phyloP scores from a whole-genome alignment of 2,888 invertebrate species.

The Azorinus chamasolen region DNA sequence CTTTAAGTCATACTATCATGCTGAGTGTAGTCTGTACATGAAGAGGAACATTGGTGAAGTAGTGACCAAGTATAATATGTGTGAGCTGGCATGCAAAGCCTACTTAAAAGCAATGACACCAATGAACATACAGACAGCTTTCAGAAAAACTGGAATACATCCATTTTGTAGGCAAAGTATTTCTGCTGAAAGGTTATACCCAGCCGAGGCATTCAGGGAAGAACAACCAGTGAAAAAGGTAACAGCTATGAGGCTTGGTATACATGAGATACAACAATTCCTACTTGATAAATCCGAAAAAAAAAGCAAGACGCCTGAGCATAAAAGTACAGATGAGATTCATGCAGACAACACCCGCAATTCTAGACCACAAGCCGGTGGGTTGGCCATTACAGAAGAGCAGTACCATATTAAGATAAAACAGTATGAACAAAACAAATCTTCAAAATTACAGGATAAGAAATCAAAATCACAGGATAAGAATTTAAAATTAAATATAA shows the following conservation, averaged over 20 bases:
- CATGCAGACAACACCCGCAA: not conserved
- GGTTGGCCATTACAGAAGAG: constrained; percentile 5
- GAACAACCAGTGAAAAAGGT: constrained; percentile 6
- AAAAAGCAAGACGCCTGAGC: not conserved
- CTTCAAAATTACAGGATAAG: too few relatives aligned
- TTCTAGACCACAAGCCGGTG: not conserved
- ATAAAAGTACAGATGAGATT: not conserved
- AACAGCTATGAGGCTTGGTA: not conserved
- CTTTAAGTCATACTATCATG: too few relatives aligned
- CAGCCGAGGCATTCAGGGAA: not conserved
- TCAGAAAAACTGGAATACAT: not conserved
- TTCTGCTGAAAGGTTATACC: not conserved
- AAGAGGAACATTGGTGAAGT: too few relatives aligned
- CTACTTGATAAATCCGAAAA: constrained; percentile 4
- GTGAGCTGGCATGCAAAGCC: too few relatives aligned
- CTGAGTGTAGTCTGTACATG: too few relatives aligned
- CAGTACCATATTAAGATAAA: not conserved
- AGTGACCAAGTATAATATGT: too few relatives aligned
- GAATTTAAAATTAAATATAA: too few relatives aligned
- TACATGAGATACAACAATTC: not conserved
- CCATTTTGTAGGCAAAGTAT: not conserved
- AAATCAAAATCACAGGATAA: too few relatives aligned
- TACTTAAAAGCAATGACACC: too few relatives aligned
- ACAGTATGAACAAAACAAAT: constrained; percentile 7
- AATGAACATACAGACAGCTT: not conserved